These are phyloP conservation scores for Hyperoplus immaculatus DNA, from an alignment of 2,797 vertebrate genomes.

Conservation along the genomic window DNA sequence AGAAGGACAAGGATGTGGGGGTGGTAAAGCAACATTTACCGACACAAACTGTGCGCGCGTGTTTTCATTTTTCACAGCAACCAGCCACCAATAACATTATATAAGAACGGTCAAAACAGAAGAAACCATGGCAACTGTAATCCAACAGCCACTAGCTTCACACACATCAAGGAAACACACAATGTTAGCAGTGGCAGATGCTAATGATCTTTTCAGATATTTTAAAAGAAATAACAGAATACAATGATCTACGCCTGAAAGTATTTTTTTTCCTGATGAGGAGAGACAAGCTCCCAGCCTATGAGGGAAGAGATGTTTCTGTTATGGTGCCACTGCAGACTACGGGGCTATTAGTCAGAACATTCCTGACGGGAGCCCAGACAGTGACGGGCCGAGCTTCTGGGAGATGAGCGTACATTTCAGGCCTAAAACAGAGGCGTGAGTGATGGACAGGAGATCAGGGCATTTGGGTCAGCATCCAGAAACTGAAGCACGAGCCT, in stretches of 20 bases:
- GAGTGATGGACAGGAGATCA: constrained; percentile 69
- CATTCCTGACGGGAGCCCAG: constrained; percentile 60
- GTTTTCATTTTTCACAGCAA: constrained; percentile 71
- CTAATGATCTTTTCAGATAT: constrained; percentile 34
- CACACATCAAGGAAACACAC: constrained; percentile 31
- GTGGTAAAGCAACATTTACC: constrained; percentile 81
- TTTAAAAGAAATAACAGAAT: not conserved
- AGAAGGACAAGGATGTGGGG: constrained; percentile 82
- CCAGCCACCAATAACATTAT: constrained; percentile 82
- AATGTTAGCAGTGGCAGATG: constrained; percentile 57
- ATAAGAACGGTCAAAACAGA: constrained; percentile 81
- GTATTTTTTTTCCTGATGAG: constrained; percentile 27
- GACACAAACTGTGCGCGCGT: constrained; percentile 70
- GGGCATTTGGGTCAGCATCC: constrained; percentile 63
- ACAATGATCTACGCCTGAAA: constrained; percentile 34
- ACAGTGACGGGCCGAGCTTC: constrained; percentile 54
- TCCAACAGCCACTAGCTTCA: constrained; percentile 56
- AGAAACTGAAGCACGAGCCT: constrained; percentile 62
- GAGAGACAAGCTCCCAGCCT: constrained; percentile 34
- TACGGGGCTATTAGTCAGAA: constrained; percentile 53
- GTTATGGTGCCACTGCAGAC: constrained; percentile 58
- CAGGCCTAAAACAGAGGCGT: constrained; percentile 59
- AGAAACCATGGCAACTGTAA: constrained; percentile 81
- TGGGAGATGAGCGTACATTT: constrained; percentile 58
- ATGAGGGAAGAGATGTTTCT: constrained; percentile 47